Percentiles rank a stretch among this genome's conserved stretches.
Conservation (phyloP, 2,113 vertebrate genomes). For the Sialia sialis region DNA sequence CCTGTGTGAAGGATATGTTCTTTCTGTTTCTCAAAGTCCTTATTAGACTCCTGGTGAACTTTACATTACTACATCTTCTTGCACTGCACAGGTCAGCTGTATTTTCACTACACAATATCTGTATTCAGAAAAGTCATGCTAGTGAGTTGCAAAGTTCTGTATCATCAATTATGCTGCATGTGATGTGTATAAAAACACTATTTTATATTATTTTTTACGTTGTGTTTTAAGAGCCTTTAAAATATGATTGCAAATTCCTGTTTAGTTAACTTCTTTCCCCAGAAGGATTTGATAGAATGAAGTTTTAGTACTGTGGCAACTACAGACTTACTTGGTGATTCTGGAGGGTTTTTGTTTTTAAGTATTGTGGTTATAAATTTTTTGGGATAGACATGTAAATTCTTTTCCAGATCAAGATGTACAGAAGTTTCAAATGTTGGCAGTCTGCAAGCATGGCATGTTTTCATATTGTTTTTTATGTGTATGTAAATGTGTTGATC, state of each 20-base stretch:
- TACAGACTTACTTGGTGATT: not conserved
- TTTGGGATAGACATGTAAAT: not conserved
- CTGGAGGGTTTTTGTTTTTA: not conserved
- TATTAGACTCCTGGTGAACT: not conserved
- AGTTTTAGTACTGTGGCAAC: not conserved
- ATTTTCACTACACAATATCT: not conserved
- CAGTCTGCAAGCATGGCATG: not conserved
- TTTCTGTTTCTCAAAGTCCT: not conserved
- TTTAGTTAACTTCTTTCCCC: not conserved
- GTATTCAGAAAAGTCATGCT: not conserved
- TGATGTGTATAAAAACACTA: not conserved
- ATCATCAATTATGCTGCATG: not conserved
- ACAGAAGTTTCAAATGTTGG: not conserved
- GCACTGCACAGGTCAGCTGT: not conserved
- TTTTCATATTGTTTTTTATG: not conserved
- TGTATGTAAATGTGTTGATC: not conserved
- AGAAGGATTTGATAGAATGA: not conserved
- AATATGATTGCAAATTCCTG: not conserved
- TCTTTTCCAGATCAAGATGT: not conserved
- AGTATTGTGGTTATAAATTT: too few species aligned
- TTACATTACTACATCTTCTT: not conserved
- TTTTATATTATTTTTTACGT: not conserved
- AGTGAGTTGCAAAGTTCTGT: not conserved
- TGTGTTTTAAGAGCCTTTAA: not conserved
- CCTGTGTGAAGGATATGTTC: not conserved